Base-by-base conservation (phyloP, 2,113 vertebrate species). In the Albula goreensis region DNA sequence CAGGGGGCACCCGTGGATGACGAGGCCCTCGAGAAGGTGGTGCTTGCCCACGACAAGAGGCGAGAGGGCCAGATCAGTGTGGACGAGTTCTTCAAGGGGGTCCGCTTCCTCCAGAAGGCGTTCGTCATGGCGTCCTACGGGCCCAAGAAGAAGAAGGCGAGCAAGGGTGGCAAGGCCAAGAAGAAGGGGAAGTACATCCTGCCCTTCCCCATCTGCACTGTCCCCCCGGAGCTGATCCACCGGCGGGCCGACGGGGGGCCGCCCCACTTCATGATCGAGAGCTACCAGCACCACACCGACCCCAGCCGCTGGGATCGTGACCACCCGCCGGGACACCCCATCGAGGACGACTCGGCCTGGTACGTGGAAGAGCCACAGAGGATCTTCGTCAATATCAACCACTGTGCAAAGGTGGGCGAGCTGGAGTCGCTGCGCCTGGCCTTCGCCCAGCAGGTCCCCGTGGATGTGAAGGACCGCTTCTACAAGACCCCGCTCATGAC, bases 401-500 rank as follows among this genome's bases (percentile, higher is more conserved):
- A 95, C 90, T 95, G 96, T 2, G 95, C 96, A 81, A 97, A 92
- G 90, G 94, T 89, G 0, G 97, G 95, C 74, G 97, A 99, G 83
- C 57, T 96, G 7, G 95, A 96, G 17, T 97, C 98, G 31, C 90
- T 99, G 86, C 95, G 96, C 88, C 96, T 96, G 3, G 98, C 98
- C 0, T 96, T 99, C 63, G 94, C 93, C 1, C 90, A 96, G 22
- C 96, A 96, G 0, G 94, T 99, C 25, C 95, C 96, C 0, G 95
- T 99, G 90, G 96, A 99, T 81, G 87, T 97, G 53, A 94, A 94
- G 78, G 98, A 99, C 85, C 92, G 86, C 78, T 97, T 94, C 74
- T 99, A 97, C 91, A 98, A 97, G 94, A 99, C 98, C 0, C 98
- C 98, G 0, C 92, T 99, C 53, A 99, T 98, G 96, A 91, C 91